A percentile compares a stretch with the other conserved stretches of the same genome.
Evolutionary conservation across 2,888 invertebrate species (phyloP).

Genomic region (Dolichopus griseipennis): DNA sequence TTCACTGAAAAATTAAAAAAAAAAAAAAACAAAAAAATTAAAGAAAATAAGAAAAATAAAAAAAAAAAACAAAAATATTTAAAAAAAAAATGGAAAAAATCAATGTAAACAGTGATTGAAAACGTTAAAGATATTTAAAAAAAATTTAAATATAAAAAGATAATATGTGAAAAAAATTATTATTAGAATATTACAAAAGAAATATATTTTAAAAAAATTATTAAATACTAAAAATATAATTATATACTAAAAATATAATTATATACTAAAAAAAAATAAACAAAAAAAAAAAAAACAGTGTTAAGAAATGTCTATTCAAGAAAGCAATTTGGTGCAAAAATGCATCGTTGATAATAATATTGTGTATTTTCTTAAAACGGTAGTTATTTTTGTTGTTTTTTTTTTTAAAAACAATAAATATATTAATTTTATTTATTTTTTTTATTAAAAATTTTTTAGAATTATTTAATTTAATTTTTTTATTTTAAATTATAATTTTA

Average conservation of each 20-base stretch:
- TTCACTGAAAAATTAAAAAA: neutral
- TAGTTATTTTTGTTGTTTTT: constrained; percentile 8
- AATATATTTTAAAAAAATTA: too few species aligned
- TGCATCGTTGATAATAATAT: constrained; percentile 17
- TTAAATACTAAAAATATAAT: neutral
- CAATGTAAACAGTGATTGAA: neutral
- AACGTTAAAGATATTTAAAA: too few species aligned
- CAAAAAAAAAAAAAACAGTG: constrained; percentile 7
- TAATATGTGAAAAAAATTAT: too few species aligned
- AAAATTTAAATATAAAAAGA: too few species aligned
- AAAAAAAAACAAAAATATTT: neutral
- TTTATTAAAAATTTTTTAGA: neutral
- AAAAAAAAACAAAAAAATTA: neutral
- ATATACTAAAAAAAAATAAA: neutral
- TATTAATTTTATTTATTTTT: neutral
- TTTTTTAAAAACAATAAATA: neutral
- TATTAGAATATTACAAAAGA: too few species aligned
- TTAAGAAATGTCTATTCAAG: constrained; percentile 17
- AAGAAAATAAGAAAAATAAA: neutral
- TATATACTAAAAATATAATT: neutral
- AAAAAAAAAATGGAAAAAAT: neutral
- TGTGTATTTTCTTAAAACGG: constrained; percentile 18
- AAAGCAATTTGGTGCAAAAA: constrained; percentile 17
- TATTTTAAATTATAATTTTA: neutral
- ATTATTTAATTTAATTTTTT: neutral